Base-by-base conservation (phyloP, 2,888 invertebrate species). In the Smittia aterrima region DNA sequence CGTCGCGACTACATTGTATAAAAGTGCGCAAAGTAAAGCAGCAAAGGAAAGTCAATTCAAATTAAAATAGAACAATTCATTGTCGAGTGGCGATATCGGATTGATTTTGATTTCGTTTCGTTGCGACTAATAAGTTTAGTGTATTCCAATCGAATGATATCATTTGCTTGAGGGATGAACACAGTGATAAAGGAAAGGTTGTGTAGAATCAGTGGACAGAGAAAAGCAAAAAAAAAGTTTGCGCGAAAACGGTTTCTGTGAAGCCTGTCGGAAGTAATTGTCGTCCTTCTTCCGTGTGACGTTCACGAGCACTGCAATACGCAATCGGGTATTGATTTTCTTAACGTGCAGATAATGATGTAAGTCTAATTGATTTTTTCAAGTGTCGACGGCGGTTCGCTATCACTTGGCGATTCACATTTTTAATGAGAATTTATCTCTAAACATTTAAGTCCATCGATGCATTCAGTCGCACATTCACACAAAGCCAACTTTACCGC, bases 1-100 rank as follows among this genome's bases (percentile, higher is more conserved):
- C 47, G 47, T 47, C 47, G 47, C 47, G 47, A 47, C 47, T 11
- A 47, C 47, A 47, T 47, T 47, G 47, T 47, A 47, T 47, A 6
- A 2, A n/a, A 6, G 47, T 47, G 16, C 16, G n/a, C 47, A 47
- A 47, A 4, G 2, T 13, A 47, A 47, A 4, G 2, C 3, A 32
- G 32, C 32, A 9, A n/a, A 47, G 16, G 47, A 47, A 47, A 47
- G 47, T 47, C n/a, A 47, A 47, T 3, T 47, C 47, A 47, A 11
- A 6, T 47, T 16, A 11, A 16, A 47, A 11, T 47, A 47, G 32
- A 47, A 47, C 47, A 47, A 47, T n/a, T n/a, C 13, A 47, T 47
- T 47, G 47, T 47, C 47, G 47, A 6, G 32, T 9, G 32, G 32
- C 9, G 32, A 32, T 32, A 32, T 32, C 32, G 32, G 9, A 32